Base-by-base conservation (phyloP, 2,113 vertebrate genomes). In the Larimichthys polyactis region DNA sequence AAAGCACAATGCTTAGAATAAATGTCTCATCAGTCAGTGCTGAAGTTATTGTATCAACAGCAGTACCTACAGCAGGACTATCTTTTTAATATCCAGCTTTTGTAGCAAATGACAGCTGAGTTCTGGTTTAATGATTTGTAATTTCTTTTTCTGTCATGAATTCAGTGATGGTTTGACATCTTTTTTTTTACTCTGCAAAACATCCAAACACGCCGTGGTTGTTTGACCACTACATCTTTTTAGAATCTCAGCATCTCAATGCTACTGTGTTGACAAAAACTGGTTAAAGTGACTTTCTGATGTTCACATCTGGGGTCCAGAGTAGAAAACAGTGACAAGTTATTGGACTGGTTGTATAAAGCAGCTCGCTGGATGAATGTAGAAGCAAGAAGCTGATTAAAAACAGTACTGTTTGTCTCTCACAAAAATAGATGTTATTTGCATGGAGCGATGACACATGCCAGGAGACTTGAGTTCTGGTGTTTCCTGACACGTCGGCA, bases 401-500 rank as follows among this genome's bases (percentile, higher is more conserved):
- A 74, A 71, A 60, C 44, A 17, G 54, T 2, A 10, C n/a, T 49
- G 0, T 2, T 17, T 7, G 4, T 32, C 48, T 15, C 11, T 3
- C 2, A 15, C 12, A 69, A 58, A 57, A 57, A 48, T 27, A 58
- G 4, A 4, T 27, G 46, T 48, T 46, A 0, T 36, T 32, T 64
- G 9, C n/a, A 7, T 12, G 55, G 11, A 8, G 24, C 32, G n/a
- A 29, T 79, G 48, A 44, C 17, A 51, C 62, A 58, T 57, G 17
- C n/a, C 66, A 55, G 43, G 14, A 76, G 76, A 32, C 48, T 62
- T n/a, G 3, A 65, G 43, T 2, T 19, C 20, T 69, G 74, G 19
- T 12, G 51, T 79, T 81, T 73, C 27, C 55, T 85, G 62, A 74
- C 76, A 70, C 36, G 29, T 49, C 64, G 17, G 4, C 11, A 20